Percentiles rank a stretch among this genome's conserved stretches.
Conservation (phyloP, 2,888 invertebrate genomes). For the Tachystola acroxantha region DNA sequence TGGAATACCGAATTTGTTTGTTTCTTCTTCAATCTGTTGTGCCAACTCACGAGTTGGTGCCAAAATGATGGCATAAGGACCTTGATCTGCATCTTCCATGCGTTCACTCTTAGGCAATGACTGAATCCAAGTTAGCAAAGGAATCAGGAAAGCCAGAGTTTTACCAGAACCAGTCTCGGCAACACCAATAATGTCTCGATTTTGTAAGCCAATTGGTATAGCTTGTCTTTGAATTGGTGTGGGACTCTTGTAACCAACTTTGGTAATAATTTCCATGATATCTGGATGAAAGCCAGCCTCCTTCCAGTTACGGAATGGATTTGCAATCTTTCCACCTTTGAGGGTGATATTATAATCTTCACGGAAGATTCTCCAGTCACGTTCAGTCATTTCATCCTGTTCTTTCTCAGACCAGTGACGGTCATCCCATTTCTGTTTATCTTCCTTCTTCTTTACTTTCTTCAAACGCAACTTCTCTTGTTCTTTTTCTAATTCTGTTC, state of each 20-base stretch:
- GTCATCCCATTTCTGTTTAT: slow-evolving; percentile 99
- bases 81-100: slow-evolving; percentile 93
- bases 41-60: slow-evolving; percentile 99
- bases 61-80: slow-evolving; percentile 98
- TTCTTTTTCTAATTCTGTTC: slow-evolving; percentile 97
- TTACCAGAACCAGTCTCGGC: slow-evolving; percentile 99
- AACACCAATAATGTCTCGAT: slow-evolving; percentile 98
- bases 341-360: slow-evolving; percentile 99
- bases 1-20: slow-evolving; percentile 96
- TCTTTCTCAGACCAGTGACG: slow-evolving; percentile 99
- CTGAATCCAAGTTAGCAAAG: slow-evolving; percentile 98
- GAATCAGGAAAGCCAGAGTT: slow-evolving; percentile 98
- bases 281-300: slow-evolving; percentile 95
- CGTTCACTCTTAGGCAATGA: slow-evolving; percentile 97
- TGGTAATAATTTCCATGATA: slow-evolving; percentile 94
- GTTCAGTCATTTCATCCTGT: slow-evolving; percentile 96
- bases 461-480: slow-evolving; percentile 96
- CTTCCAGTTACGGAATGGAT: slow-evolving; percentile 96
- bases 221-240: slow-evolving; percentile 99
- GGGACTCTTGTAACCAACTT: slow-evolving; percentile 98
- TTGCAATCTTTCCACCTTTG: slow-evolving; percentile 97
- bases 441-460: slow-evolving; percentile 96
- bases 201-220: slow-evolving; percentile 97
- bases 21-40: slow-evolving; percentile 99
- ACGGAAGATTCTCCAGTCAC: slow-evolving; percentile 99